Base-by-base conservation (phyloP, 2,113 vertebrate genomes). In the Athene cunicularia region DNA sequence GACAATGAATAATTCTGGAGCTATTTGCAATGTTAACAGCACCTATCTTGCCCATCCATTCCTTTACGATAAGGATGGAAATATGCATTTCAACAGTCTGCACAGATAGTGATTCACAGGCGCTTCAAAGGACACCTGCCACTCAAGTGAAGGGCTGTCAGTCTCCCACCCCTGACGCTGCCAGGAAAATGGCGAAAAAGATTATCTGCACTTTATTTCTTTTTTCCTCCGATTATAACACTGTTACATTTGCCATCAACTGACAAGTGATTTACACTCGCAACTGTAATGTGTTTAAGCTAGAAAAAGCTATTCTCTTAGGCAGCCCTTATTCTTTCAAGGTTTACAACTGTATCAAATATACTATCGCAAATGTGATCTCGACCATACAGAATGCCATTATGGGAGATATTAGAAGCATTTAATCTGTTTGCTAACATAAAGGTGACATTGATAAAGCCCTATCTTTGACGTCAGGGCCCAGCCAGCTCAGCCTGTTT, bases 11-110 rank as follows among this genome's bases (percentile, higher is more conserved):
- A 99, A 99, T 99, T 99, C 99, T 90, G 98, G 98, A 99, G 99
- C 99, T 99, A 99, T 99, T 99, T 99, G 99, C 99, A 99, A 99
- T 99, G 99, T 99, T 99, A 99, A 99, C 99, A 98, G 99, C 98
- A 99, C 99, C 99, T 99, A 99, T 99, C 99, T 99, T 99, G 99
- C 99, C 99, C 99, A 99, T 99, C 99, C 99, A 98, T 99, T 99
- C 99, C 99, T 99, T 99, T 99, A 99, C 96, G 99, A 99, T 99
- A 99, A 99, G 99, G 99, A 98, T 98, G 98, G 98, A 99, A 99
- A 99, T 99, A 99, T 99, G 99, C 99, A 99, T 99, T 99, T 99
- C 99, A 99, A 99, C 99, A 99, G 99, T 99, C 98, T 98, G 99
- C 99, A 98, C 99, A 99, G 99, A 99, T 99, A 99, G 99, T 91